A percentile compares a stretch with the other conserved stretches of the same genome.
These are phyloP conservation scores for Vulpes vulpes DNA, from an alignment of 2,113 vertebrate genomes.

Conservation along the genomic window DNA sequence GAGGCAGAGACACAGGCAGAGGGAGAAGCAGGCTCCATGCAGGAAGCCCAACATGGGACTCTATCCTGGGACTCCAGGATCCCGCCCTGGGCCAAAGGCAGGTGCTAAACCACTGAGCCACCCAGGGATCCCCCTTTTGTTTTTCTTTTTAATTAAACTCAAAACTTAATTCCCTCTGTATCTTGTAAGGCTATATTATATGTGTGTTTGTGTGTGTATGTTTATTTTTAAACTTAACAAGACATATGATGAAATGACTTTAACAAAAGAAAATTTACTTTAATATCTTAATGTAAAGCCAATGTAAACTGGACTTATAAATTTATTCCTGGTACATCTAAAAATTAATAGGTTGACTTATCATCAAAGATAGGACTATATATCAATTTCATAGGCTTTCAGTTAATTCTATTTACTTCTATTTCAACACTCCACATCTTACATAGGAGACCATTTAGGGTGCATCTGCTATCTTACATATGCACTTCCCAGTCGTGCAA, in stretches of 20 bases:
- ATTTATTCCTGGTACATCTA: background rate
- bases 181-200: background rate
- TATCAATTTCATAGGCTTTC: background rate
- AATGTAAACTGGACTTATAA: background rate
- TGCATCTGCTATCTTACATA: background rate
- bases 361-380: background rate
- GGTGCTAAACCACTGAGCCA: too few relatives aligned
- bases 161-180: background rate
- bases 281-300: background rate
- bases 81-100: too few relatives aligned
- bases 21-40: too few relatives aligned
- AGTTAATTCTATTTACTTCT: slow-evolving; percentile 7
- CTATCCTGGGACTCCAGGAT: too few relatives aligned
- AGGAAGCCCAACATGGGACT: too few relatives aligned
- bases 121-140: too few relatives aligned
- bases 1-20: too few relatives aligned
- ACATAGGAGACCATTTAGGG: background rate
- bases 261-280: background rate
- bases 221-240: background rate
- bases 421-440: background rate
- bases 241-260: background rate
- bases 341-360: background rate
- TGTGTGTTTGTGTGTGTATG: background rate
- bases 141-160: slow-evolving; percentile 23
- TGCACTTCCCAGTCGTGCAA: background rate